Evolutionary conservation across 2,888 invertebrate genomes (phyloP).

Genomic region (Petrolisthes cinctipes): DNA sequence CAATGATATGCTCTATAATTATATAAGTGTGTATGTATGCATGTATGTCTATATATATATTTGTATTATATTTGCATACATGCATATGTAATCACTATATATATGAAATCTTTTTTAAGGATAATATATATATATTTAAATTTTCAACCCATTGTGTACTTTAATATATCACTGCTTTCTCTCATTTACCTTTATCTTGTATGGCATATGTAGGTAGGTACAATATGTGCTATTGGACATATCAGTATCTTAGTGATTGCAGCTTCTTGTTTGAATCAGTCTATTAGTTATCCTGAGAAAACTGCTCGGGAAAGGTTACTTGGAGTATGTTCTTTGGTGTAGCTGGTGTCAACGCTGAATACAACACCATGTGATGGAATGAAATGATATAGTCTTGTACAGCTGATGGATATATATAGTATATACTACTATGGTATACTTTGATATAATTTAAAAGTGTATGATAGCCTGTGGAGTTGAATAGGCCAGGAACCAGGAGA

Average conservation of each 20-base stretch:
- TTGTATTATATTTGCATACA: background rate
- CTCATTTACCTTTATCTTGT: slow-evolving; percentile 58
- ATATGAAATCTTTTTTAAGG: slow-evolving; percentile 49
- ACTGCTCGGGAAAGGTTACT: slow-evolving; percentile 2
- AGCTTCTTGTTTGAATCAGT: slow-evolving; percentile 54
- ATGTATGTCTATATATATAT: slow-evolving; percentile 14
- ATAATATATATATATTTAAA: slow-evolving; percentile 53
- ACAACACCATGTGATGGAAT: too few species aligned
- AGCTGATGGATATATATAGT: background rate
- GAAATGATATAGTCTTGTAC: too few species aligned
- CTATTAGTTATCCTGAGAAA: slow-evolving; percentile 40
- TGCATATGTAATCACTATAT: slow-evolving; percentile 23
- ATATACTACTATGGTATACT: background rate
- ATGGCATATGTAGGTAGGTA: slow-evolving; percentile 53
- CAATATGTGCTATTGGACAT: slow-evolving; percentile 59
- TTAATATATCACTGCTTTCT: slow-evolving; percentile 58
- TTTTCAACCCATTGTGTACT: slow-evolving; percentile 56
- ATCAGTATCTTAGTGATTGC: slow-evolving; percentile 57
- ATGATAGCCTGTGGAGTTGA: background rate
- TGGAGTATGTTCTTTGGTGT: too few species aligned
- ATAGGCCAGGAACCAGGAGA: slow-evolving; percentile 3
- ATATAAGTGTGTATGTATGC: slow-evolving; percentile 35
- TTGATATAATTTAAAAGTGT: background rate
- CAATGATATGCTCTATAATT: slow-evolving; percentile 46
- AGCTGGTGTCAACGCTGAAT: too few species aligned